A percentile compares a stretch with the other conserved stretches of the same genome.
These are phyloP conservation scores for Acrobasis consociella DNA, from an alignment of 2,888 invertebrate genomes.

Conservation along the genomic window DNA sequence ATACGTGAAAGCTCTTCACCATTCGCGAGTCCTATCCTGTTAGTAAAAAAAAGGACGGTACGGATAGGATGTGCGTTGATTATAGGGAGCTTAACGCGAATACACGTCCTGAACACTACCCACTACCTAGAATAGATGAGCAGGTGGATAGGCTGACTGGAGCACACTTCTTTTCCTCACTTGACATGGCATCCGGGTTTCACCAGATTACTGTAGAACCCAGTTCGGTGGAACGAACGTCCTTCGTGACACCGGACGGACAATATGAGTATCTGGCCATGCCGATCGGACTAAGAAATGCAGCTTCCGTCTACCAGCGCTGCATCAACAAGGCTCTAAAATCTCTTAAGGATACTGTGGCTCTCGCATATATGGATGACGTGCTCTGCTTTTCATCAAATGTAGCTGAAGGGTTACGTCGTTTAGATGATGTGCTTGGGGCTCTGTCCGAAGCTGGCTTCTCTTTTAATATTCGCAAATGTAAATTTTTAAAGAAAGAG, in stretches of 20 bases:
- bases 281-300: constrained; percentile 23
- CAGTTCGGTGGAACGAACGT: constrained; percentile 9
- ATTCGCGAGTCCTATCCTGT: constrained; percentile 40
- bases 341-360: too few species aligned
- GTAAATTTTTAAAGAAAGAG: too few species aligned
- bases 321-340: constrained; percentile 25
- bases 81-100: constrained; percentile 39
- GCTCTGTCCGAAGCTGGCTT: constrained; percentile 30
- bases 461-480: background rate
- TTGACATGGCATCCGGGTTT: constrained; percentile 21
- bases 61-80: constrained; percentile 35
- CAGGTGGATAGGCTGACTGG: background rate
- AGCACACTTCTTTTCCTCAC: constrained; percentile 1
- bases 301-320: constrained; percentile 25
- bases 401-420: too few species aligned
- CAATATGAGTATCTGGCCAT: constrained; percentile 28
- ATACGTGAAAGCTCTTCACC: constrained; percentile 40
- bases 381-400: too few species aligned
- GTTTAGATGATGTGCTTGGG: constrained; percentile 23
- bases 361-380: too few species aligned
- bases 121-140: constrained; percentile 6
- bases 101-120: constrained; percentile 35
- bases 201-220: constrained; percentile 4
- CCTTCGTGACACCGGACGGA: background rate
- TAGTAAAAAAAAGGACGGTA: constrained; percentile 28